Evolutionary conservation across 2,888 invertebrate genomes (phyloP).

Genomic region (Acronicta psi): DNA sequence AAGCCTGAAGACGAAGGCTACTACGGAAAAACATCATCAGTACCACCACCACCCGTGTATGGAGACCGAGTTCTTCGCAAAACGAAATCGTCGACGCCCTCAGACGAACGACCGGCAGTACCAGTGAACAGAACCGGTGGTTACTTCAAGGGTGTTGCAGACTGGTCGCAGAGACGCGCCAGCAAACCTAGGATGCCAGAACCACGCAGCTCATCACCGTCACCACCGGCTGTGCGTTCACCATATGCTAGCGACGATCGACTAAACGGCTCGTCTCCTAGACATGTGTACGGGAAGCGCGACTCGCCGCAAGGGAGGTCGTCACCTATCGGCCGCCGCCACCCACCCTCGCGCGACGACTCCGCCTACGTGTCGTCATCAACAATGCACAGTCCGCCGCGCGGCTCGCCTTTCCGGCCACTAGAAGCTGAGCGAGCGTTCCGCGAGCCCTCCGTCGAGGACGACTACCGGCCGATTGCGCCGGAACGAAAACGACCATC

Average conservation of each 20-base stretch:
- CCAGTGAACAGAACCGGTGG: constrained; percentile 85
- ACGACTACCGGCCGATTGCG: constrained; percentile 88
- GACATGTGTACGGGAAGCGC: constrained; percentile 82
- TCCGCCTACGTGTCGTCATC: constrained; percentile 89
- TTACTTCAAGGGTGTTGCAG: constrained; percentile 93
- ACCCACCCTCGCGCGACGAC: constrained; percentile 87
- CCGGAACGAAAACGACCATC: constrained; percentile 91
- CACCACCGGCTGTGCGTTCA: constrained; percentile 80
- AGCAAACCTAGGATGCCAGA: constrained; percentile 86
- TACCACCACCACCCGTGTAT: constrained; percentile 82
- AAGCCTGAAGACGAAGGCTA: constrained; percentile 87
- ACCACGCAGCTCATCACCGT: constrained; percentile 83
- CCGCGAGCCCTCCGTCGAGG: constrained; percentile 86
- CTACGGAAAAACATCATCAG: constrained; percentile 82
- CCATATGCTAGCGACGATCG: constrained; percentile 82
- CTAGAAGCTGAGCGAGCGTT: constrained; percentile 82
- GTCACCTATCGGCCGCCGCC: constrained; percentile 81
- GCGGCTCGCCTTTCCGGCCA: constrained; percentile 85
- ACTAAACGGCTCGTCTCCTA: constrained; percentile 78
- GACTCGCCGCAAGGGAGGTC: constrained; percentile 82
- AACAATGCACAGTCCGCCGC: constrained; percentile 88
- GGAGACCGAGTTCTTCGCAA: constrained; percentile 85
- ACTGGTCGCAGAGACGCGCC: constrained; percentile 93
- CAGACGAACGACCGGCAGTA: constrained; percentile 83
- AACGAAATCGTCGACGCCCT: constrained; percentile 87